Base-by-base conservation (phyloP, 35 echinoderm and acorn worm genomes). In the Lytechinus pictus region DNA sequence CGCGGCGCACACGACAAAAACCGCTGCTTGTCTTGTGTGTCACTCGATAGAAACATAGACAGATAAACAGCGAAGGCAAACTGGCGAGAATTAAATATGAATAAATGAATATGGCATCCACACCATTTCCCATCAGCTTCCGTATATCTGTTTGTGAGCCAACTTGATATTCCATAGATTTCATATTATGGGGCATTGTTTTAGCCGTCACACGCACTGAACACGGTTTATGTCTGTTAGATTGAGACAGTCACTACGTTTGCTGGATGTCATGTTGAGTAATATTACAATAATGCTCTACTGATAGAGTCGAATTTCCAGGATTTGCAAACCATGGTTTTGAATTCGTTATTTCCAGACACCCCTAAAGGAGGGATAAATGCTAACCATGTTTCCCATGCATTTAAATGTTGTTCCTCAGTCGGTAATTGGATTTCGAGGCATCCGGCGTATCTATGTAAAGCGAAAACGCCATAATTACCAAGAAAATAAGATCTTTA, bases 311-410 rank as follows among this genome's bases (percentile, higher is more conserved):
- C n/a, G n/a, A 79, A 24, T 79, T 79, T 24, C n/a, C 66, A 24
- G 66, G 66, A 79, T 79, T 79, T 79, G 66, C 66, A 79, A 79
- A 79, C 66, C 66, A 79, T 79, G 66, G 66, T 79, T 79, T 24
- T n/a, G 66, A n/a, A 79, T 79, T 79, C 66, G 66, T 79, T 79
- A 79, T 79, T 79, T 79, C 66, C 19, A n/a, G 66, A 79, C 66
- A n/a, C 16, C 66, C 12, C 66, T 24, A 5, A 7, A 79, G 19
- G 61, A 21, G 5, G 61, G 16, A 71, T 71, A 5, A 21, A 24
- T 24, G 14, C 24, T 71, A 79, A 79, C 66, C 6, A 24, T 24
- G 16, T 79, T 24, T 79, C 21, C 66, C 14, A 71, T 71, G 61
- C 61, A 71, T 71, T 71, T 79, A 24, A 44, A 79, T 79, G n/a